phyloP scores from a whole-genome alignment of 2,888 invertebrate genomes.

The Melanostoma scalare region DNA sequence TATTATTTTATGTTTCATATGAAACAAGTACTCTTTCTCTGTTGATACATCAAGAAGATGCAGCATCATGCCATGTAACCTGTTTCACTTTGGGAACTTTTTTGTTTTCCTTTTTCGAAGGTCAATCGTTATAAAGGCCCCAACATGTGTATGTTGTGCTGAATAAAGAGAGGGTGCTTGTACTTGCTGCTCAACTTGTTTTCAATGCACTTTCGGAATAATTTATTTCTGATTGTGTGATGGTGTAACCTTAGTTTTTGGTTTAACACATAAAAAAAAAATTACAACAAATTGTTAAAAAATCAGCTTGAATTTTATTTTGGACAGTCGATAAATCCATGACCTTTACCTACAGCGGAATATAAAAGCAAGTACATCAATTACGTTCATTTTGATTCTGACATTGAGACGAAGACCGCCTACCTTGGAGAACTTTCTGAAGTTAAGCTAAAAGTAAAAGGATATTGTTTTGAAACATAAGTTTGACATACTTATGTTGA shows the following conservation, averaged over 20 bases:
- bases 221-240: slow-evolving; percentile 60
- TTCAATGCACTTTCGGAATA: slow-evolving; percentile 66
- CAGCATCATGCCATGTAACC: slow-evolving; percentile 40
- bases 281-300: slow-evolving; percentile 9
- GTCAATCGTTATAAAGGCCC: slow-evolving; percentile 40
- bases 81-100: slow-evolving; percentile 43
- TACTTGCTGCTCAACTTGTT: slow-evolving; percentile 58
- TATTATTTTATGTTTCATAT: slow-evolving; percentile 21
- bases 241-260: slow-evolving; percentile 62
- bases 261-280: slow-evolving; percentile 39
- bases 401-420: slow-evolving; percentile 37
- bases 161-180: slow-evolving; percentile 46
- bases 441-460: slow-evolving; percentile 8
- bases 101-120: slow-evolving; percentile 63
- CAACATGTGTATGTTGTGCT: slow-evolving; percentile 24
- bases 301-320: slow-evolving; percentile 42
- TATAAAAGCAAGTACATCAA: slow-evolving; percentile 31
- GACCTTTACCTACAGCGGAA: slow-evolving; percentile 57
- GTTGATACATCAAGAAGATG: slow-evolving; percentile 39
- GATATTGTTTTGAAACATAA: neutral
- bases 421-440: slow-evolving; percentile 22
- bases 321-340: slow-evolving; percentile 49
- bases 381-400: slow-evolving; percentile 40
- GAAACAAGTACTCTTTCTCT: slow-evolving; percentile 10
- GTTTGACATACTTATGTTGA: neutral